Conservation (phyloP, 2,113 vertebrate genomes). For the Antigone vipio region DNA sequence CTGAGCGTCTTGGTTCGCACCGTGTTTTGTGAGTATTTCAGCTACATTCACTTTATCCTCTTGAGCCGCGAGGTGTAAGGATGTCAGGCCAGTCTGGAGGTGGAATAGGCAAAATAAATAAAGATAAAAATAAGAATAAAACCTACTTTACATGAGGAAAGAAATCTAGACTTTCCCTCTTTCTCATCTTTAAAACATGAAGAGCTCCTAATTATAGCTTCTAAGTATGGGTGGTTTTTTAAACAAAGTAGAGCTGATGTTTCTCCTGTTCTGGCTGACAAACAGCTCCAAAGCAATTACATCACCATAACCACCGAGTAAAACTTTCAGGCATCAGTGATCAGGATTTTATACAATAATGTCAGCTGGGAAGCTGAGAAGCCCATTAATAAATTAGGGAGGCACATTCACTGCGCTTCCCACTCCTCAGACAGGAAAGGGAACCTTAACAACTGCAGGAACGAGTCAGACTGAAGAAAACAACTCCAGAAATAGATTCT, state of each 20-base stretch:
- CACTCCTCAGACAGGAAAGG: neutral
- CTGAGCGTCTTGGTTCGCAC: conserved; percentile 88
- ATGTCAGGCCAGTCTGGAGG: conserved; percentile 89
- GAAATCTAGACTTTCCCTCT: neutral
- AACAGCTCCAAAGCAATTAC: neutral
- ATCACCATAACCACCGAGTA: neutral
- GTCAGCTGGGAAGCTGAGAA: neutral
- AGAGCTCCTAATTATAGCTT: neutral
- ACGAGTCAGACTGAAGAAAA: neutral
- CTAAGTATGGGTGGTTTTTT: neutral
- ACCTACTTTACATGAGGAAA: neutral
- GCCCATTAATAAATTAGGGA: neutral
- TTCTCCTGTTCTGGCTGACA: neutral
- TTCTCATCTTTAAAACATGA: neutral
- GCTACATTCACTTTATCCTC: conserved; percentile 92
- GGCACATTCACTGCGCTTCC: neutral
- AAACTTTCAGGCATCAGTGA: neutral
- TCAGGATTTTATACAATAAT: neutral
- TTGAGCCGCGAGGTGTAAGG: conserved; percentile 94
- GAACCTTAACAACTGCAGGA: neutral
- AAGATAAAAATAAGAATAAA: neutral
- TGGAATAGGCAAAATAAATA: neutral
- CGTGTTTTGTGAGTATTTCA: conserved; percentile 83
- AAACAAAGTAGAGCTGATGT: neutral
- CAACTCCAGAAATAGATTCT: neutral